These are phyloP conservation scores for Tenodera sinensis DNA, from an alignment of 2,888 invertebrate species.

Conservation along the genomic window DNA sequence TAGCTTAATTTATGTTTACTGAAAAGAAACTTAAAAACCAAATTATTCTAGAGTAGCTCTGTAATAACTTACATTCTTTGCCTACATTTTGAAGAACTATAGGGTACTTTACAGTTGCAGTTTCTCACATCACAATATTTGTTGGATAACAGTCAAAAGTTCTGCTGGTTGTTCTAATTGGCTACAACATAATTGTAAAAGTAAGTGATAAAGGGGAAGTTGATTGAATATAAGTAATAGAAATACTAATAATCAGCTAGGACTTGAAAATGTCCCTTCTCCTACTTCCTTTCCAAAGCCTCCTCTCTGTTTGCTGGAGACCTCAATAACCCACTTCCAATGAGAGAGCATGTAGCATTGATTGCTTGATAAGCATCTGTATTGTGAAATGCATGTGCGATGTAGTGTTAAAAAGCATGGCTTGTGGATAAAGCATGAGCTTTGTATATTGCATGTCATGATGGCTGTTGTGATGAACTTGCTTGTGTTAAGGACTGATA, in stretches of 20 bases:
- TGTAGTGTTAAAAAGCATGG: neutral
- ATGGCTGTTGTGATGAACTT: neutral
- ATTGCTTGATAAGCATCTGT: neutral
- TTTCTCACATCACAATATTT: neutral
- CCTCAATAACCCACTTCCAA: neutral
- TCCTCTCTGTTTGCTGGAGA: neutral
- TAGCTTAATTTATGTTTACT: neutral
- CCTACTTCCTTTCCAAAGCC: neutral
- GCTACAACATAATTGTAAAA: neutral
- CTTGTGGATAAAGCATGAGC: neutral
- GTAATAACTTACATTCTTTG: neutral
- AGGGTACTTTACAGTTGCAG: neutral
- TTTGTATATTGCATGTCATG: neutral
- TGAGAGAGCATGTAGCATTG: slow-evolving; percentile 27
- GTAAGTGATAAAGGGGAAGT: neutral
- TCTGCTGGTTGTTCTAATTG: neutral
- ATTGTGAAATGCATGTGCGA: neutral
- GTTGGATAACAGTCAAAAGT: neutral
- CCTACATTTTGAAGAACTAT: neutral
- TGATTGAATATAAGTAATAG: neutral
- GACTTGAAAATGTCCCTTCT: neutral
- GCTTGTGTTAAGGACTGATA: neutral
- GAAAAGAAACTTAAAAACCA: neutral
- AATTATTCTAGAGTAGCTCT: neutral
- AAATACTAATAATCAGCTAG: neutral